phyloP scores from a whole-genome alignment of 2,888 invertebrate genomes.

The Caenorhabditis wallacei region DNA sequence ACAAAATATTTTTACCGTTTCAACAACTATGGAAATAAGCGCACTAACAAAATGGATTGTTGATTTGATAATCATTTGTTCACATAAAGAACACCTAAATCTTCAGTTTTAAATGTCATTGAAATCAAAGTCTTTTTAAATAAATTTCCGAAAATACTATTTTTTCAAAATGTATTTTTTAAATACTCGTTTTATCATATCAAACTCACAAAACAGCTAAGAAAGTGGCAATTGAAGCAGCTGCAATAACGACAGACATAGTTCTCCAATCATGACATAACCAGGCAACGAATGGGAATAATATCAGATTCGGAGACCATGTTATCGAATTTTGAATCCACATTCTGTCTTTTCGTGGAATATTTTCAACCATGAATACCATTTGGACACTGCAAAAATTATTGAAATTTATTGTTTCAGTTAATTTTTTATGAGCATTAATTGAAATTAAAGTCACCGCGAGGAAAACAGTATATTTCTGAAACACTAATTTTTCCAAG shows the following conservation, averaged over 20 bases:
- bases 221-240: constrained; percentile 47
- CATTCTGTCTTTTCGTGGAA: constrained; percentile 78
- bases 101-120: too few species aligned
- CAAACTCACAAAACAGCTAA: constrained; percentile 37
- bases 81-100: too few species aligned
- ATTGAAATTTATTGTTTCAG: background rate
- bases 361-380: constrained; percentile 80
- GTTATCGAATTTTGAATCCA: constrained; percentile 74
- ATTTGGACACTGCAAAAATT: constrained; percentile 69
- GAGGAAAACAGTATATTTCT: too few species aligned
- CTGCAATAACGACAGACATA: constrained; percentile 44
- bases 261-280: constrained; percentile 57
- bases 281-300: constrained; percentile 76
- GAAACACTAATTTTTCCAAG: too few species aligned
- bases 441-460: too few species aligned
- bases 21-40: too few species aligned
- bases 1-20: too few species aligned
- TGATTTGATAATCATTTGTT: too few species aligned
- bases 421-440: too few species aligned
- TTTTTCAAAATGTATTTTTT: background rate
- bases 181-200: too few species aligned
- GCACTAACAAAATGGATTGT: too few species aligned
- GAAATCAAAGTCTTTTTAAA: too few species aligned
- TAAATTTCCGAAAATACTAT: background rate
- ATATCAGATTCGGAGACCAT: constrained; percentile 80